Percentiles rank a stretch among this genome's conserved stretches.
Evolutionary conservation across 2,113 vertebrate genomes (phyloP).

Genomic region (Triplophysa dalaica): DNA sequence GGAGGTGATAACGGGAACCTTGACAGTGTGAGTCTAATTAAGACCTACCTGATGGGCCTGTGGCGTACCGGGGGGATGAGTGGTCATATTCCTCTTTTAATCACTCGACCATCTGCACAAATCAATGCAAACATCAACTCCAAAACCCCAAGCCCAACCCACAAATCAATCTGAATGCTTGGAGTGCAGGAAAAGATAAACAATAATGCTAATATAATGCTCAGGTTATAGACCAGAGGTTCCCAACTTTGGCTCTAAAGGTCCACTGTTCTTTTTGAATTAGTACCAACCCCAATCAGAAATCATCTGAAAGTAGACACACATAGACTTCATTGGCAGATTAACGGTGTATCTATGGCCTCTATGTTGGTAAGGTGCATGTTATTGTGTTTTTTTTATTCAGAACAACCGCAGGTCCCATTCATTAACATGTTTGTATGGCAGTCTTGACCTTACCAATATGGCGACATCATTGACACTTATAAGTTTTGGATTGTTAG

Average conservation of each 20-base stretch:
- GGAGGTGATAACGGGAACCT: constrained; percentile 23
- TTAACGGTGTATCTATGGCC: no score
- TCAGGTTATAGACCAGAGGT: neutral
- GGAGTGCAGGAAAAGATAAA: constrained; percentile 25
- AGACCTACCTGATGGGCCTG: neutral
- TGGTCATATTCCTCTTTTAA: constrained; percentile 36
- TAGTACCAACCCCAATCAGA: no score
- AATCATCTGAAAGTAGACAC: no score
- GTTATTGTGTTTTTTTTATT: neutral
- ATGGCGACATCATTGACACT: no score
- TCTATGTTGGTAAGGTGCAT: no score
- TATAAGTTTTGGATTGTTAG: no score
- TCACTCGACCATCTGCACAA: constrained; percentile 27
- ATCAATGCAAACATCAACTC: constrained; percentile 36
- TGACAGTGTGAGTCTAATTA: constrained; percentile 29
- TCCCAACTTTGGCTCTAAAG: no score
- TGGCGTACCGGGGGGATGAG: neutral
- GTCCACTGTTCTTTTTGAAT: no score
- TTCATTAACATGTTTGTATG: no score
- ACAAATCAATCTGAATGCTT: constrained; percentile 30
- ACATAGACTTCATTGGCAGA: no score
- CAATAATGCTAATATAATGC: neutral
- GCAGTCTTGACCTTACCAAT: no score
- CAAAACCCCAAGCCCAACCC: constrained; percentile 20
- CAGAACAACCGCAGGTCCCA: no score